phyloP scores from a whole-genome alignment of 2,113 vertebrate genomes.

The Carassius carassius region DNA sequence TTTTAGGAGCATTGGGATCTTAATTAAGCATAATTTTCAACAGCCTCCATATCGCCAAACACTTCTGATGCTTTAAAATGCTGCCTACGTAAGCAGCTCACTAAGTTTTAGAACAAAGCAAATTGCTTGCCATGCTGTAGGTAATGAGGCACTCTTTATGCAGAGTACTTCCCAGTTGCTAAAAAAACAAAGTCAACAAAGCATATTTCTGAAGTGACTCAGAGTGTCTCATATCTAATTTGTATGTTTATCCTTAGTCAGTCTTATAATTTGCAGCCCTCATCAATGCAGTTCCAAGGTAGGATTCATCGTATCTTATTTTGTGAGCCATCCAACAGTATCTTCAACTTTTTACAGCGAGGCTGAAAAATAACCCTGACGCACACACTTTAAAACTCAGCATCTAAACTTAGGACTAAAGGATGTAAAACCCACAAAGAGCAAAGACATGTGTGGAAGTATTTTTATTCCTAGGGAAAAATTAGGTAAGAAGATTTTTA shows the following conservation, averaged over 20 bases:
- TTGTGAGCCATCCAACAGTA: not conserved
- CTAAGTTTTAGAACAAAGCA: not conserved
- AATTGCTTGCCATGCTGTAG: conserved; percentile 6
- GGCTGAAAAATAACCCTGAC: not conserved
- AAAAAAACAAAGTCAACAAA: conserved; percentile 33
- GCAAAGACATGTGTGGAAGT: not conserved
- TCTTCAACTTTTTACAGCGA: not conserved
- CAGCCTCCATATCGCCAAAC: no score
- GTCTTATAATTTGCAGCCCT: conserved; percentile 18
- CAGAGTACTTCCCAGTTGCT: conserved; percentile 21
- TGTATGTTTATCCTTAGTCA: conserved; percentile 20
- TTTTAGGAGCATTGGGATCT: not conserved
- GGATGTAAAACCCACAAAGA: not conserved
- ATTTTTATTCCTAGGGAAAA: conserved; percentile 2
- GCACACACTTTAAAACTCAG: not conserved
- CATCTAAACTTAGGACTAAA: not conserved
- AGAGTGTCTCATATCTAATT: not conserved
- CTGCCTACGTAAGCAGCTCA: not conserved
- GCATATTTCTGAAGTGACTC: conserved; percentile 25
- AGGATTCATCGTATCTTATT: not conserved
- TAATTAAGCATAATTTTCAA: not conserved
- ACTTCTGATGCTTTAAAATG: not conserved
- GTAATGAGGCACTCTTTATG: conserved; percentile 19
- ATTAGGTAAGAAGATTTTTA: conserved; percentile 38
- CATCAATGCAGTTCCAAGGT: not conserved